Percentiles rank a stretch among this genome's conserved stretches.
Evolutionary conservation across 2,888 invertebrate genomes (phyloP).

Genomic region (Uloborus plumipes): DNA sequence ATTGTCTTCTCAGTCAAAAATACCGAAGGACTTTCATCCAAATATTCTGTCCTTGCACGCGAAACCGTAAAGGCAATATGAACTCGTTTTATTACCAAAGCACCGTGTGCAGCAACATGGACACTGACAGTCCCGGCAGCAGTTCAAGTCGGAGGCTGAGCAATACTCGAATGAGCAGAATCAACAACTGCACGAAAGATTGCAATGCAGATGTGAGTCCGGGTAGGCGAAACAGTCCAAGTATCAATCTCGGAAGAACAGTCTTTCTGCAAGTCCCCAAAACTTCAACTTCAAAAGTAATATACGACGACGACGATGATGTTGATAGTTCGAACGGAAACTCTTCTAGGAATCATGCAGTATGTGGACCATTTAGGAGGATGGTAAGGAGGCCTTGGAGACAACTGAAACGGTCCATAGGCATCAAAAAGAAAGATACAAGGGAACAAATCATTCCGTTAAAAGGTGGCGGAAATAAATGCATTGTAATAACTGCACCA

Average conservation of each 20-base stretch:
- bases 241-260: conserved; percentile 12
- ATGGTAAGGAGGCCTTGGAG: conserved; percentile 34
- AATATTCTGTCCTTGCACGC: conserved; percentile 66
- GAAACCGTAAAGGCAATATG: conserved; percentile 25
- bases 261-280: conserved; percentile 47
- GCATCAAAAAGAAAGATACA: conserved; percentile 30
- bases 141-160: conserved; percentile 35
- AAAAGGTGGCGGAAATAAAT: conserved; percentile 62
- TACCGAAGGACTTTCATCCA: conserved; percentile 71
- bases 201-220: not conserved
- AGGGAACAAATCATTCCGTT: conserved; percentile 54
- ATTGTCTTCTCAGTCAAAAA: conserved; percentile 73
- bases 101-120: conserved; percentile 53
- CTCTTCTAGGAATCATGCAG: not conserved
- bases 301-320: conserved; percentile 39
- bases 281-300: conserved; percentile 25
- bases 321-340: conserved; percentile 13
- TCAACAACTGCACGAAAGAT: conserved; percentile 14
- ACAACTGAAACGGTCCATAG: conserved; percentile 32
- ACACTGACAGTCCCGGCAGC: conserved; percentile 56
- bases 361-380: conserved; percentile 28
- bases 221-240: conserved; percentile 13
- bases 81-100: conserved; percentile 58
- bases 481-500: conserved; percentile 59
- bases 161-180: conserved; percentile 14